Evolutionary conservation across 2,797 vertebrate species (phyloP).

Genomic region (Chiloscyllium punctatum): DNA sequence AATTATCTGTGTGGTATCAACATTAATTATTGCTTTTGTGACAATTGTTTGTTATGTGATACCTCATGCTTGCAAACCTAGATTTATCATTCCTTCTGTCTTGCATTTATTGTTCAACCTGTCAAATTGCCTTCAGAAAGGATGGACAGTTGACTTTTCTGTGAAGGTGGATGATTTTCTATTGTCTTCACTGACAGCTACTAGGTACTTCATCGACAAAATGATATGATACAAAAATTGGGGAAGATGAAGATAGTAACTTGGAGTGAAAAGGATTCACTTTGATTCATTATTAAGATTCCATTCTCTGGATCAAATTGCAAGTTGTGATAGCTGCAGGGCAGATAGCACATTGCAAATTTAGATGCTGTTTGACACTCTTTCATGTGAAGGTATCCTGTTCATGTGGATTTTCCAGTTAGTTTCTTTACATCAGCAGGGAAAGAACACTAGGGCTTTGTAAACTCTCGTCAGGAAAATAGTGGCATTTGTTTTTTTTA

Average conservation of each 20-base stretch:
- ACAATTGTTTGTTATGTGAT: not conserved
- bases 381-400: not conserved
- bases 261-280: not conserved
- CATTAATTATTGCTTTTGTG: not conserved
- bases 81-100: not conserved
- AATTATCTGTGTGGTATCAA: not conserved
- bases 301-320: not conserved
- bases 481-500: too few species aligned
- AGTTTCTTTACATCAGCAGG: not conserved
- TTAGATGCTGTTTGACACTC: not conserved
- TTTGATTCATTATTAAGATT: slow-evolving; percentile 3
- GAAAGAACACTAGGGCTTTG: not conserved
- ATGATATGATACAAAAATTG: not conserved
- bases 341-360: not conserved
- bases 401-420: not conserved
- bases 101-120: not conserved
- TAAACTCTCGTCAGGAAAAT: not conserved
- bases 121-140: not conserved
- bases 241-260: not conserved
- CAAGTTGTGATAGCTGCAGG: not conserved
- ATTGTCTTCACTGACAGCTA: not conserved
- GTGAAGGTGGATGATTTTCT: not conserved
- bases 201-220: not conserved
- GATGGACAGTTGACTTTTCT: not conserved
- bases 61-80: not conserved